phyloP scores from a whole-genome alignment of 2,888 invertebrate species.

The Eupithecia tripunctaria region DNA sequence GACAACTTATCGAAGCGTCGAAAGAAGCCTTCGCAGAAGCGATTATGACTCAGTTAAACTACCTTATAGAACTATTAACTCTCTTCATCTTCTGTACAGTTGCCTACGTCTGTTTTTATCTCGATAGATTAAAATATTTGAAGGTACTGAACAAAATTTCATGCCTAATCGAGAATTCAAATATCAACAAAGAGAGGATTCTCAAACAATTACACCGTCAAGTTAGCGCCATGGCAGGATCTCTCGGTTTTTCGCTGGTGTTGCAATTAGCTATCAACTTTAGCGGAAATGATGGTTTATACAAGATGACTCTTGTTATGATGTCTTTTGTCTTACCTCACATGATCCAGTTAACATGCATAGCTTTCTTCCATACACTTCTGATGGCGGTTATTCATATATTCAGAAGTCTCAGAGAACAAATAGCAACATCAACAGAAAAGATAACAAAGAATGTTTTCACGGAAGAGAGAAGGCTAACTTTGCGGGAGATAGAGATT shows the following conservation, averaged over 20 bases:
- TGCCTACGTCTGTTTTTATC: constrained; percentile 59
- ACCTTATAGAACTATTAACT: constrained; percentile 60
- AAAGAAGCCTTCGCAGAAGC: constrained; percentile 57
- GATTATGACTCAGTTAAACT: constrained; percentile 66
- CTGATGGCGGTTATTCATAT: constrained; percentile 59
- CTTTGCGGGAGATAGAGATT: constrained; percentile 61
- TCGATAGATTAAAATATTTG: constrained; percentile 59
- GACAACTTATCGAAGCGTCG: constrained; percentile 51
- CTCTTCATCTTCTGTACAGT: constrained; percentile 54
- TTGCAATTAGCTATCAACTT: constrained; percentile 61
- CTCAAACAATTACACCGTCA: constrained; percentile 53
- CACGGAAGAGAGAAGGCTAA: constrained; percentile 47
- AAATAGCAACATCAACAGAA: constrained; percentile 42
- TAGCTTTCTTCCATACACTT: constrained; percentile 63
- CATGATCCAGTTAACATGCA: constrained; percentile 62
- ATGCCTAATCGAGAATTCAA: constrained; percentile 52
- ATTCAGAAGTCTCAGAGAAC: constrained; percentile 56
- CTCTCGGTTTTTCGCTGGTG: constrained; percentile 48
- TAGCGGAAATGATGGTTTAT: constrained; percentile 57
- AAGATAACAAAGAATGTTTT: constrained; percentile 44
- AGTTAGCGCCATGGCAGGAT: constrained; percentile 50
- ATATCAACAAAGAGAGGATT: constrained; percentile 46
- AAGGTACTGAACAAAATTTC: constrained; percentile 62
- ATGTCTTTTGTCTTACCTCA: constrained; percentile 67
- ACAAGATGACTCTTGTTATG: constrained; percentile 65